Evolutionary conservation across 2,113 vertebrate genomes (phyloP).

Genomic region (Lamprologus tigripictilis): DNA sequence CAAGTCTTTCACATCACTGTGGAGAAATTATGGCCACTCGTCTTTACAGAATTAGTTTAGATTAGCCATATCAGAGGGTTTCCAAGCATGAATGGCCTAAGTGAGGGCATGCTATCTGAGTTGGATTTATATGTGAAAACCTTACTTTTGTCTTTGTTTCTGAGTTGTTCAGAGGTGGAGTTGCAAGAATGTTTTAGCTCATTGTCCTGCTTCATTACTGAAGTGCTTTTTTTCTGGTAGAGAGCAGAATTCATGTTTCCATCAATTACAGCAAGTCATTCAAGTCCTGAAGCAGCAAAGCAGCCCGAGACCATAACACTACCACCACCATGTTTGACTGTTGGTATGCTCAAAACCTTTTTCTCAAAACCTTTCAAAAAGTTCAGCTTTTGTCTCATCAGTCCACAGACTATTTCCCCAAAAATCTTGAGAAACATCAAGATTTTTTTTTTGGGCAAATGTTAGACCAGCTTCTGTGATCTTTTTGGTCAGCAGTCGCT

Average conservation of each 20-base stretch:
- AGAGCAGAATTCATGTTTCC: neutral
- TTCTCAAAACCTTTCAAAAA: neutral
- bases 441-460: neutral
- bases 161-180: neutral
- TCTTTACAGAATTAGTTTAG: neutral
- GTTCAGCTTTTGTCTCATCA: neutral
- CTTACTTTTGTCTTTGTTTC: neutral
- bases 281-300: neutral
- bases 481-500: neutral
- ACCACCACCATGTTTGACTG: neutral
- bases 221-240: neutral
- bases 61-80: neutral
- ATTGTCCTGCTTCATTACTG: neutral
- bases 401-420: neutral
- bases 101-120: neutral
- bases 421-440: neutral
- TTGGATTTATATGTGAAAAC: neutral
- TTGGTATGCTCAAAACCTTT: neutral
- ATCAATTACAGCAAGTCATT: neutral
- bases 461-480: neutral
- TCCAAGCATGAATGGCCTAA: neutral
- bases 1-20: neutral
- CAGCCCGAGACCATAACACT: neutral
- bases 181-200: neutral
- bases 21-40: neutral